Percentiles rank a stretch among this genome's conserved stretches.
Conservation (phyloP, 2,113 vertebrate genomes). For the Grallaria varia region DNA sequence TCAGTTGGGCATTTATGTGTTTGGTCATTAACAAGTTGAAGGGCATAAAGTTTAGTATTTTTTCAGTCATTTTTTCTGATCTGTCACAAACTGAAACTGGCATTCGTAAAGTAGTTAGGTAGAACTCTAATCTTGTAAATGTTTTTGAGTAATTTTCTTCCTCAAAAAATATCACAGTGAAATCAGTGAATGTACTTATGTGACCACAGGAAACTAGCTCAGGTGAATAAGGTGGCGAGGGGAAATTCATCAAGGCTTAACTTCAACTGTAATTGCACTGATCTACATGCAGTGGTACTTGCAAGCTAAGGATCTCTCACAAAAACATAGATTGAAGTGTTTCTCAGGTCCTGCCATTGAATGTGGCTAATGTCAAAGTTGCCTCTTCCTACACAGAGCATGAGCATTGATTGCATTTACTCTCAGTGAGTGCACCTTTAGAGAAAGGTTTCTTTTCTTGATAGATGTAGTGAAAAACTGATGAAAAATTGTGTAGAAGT, state of each 20-base stretch:
- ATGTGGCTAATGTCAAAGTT: background rate
- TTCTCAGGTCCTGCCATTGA: background rate
- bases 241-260: background rate
- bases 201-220: background rate
- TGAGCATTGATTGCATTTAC: background rate
- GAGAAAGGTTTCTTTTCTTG: background rate
- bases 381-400: background rate
- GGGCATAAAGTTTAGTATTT: background rate
- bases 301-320: background rate
- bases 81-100: background rate
- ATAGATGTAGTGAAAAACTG: background rate
- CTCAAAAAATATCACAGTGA: background rate
- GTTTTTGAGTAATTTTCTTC: background rate
- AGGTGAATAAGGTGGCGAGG: background rate
- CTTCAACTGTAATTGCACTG: background rate
- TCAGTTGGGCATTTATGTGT: background rate
- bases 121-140: background rate
- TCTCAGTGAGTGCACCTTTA: background rate
- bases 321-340: background rate
- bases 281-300: background rate
- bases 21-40: background rate
- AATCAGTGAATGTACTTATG: accelerated
- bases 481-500: background rate
- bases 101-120: background rate
- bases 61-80: background rate